Percentiles rank a stretch among this genome's conserved stretches.
Evolutionary conservation across 2,888 invertebrate species (phyloP).

Genomic region (Pterostichus madidus): DNA sequence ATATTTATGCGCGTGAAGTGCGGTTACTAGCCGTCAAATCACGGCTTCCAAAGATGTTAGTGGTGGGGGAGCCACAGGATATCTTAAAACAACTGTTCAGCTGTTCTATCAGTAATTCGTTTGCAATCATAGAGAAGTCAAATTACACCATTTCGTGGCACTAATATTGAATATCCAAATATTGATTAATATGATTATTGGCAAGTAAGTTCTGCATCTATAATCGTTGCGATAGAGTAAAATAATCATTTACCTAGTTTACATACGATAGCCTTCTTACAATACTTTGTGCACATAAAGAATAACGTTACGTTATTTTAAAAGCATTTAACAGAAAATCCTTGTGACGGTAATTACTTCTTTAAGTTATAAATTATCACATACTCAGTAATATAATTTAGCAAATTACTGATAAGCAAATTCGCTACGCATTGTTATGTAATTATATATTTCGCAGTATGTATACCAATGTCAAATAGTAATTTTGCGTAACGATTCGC

Average conservation of each 20-base stretch:
- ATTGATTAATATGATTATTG: neutral
- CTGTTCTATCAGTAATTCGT: neutral
- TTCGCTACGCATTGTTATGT: constrained; percentile 10
- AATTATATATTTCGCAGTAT: neutral
- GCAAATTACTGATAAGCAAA: constrained; percentile 20
- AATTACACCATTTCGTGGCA: constrained; percentile 1
- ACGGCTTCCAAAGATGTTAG: no score
- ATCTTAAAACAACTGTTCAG: no score
- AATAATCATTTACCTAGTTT: constrained; percentile 40
- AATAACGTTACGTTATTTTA: constrained; percentile 25
- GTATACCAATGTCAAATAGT: constrained; percentile 24
- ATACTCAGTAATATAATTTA: constrained; percentile 7
- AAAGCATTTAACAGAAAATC: constrained; percentile 11
- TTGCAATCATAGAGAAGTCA: neutral
- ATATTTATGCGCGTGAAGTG: no score
- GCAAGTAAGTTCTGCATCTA: neutral
- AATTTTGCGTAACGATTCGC: constrained; percentile 3
- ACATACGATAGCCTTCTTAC: constrained; percentile 44
- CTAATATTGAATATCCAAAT: neutral
- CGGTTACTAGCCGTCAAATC: no score
- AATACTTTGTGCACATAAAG: constrained; percentile 32
- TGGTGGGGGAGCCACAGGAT: no score
- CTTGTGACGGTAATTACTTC: constrained; percentile 34
- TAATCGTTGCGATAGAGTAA: constrained; percentile 1
- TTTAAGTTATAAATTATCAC: constrained; percentile 13